Evolutionary conservation across 2,888 invertebrate genomes (phyloP).

Genomic region (Cyrtodaria siliqua): DNA sequence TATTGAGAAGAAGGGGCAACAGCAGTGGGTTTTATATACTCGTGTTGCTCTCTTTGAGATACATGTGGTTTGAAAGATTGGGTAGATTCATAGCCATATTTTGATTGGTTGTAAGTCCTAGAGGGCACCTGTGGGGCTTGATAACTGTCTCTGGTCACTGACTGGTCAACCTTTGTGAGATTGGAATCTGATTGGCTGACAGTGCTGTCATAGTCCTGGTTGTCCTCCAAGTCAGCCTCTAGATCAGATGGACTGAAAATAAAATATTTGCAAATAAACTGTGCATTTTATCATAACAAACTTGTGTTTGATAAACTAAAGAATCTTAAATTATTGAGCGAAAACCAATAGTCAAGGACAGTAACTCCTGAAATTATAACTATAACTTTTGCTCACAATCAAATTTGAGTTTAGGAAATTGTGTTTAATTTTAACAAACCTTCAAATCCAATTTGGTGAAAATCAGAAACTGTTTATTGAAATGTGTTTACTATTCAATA

Average conservation of each 20-base stretch:
- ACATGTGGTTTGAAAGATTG: slow-evolving; percentile 61
- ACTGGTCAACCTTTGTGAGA: slow-evolving; percentile 81
- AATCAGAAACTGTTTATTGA: too few relatives aligned
- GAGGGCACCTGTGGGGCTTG: slow-evolving; percentile 33
- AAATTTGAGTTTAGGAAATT: too few relatives aligned
- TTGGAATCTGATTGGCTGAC: slow-evolving; percentile 87
- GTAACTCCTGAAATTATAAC: too few relatives aligned
- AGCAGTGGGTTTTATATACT: slow-evolving; percentile 15
- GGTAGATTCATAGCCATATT: slow-evolving; percentile 52
- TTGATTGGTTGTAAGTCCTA: slow-evolving; percentile 48
- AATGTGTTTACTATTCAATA: too few relatives aligned
- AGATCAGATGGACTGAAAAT: slow-evolving; percentile 88
- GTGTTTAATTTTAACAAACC: too few relatives aligned
- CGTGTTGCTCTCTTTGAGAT: slow-evolving; percentile 22
- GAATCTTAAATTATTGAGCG: too few relatives aligned
- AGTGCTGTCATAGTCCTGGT: slow-evolving; percentile 87
- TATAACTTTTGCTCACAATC: too few relatives aligned
- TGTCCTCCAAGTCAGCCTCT: slow-evolving; percentile 89
- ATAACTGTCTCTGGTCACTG: slow-evolving; percentile 70
- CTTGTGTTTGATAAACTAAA: too few relatives aligned
- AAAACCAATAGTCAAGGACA: too few relatives aligned
- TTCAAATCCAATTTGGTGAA: too few relatives aligned
- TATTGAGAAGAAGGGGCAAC: slow-evolving; percentile 43
- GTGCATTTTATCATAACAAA: too few relatives aligned
- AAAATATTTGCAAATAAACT: too few relatives aligned